Conservation (phyloP, 2,113 vertebrate species). For the Pycnonotus jocosus region DNA sequence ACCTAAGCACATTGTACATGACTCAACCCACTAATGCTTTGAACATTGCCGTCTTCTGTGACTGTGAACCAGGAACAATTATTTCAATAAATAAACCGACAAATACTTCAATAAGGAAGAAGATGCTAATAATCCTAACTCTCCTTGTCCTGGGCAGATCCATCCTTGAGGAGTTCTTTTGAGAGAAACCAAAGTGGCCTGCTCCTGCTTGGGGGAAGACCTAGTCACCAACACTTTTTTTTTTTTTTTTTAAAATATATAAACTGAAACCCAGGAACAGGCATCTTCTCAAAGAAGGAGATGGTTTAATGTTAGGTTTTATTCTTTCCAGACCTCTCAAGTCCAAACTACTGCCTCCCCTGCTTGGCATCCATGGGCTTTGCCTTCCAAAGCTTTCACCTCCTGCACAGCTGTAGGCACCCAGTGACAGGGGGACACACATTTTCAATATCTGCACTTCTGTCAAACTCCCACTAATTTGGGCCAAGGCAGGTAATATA, state of each 20-base stretch:
- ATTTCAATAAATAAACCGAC: neutral
- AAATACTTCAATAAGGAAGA: neutral
- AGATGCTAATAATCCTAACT: neutral
- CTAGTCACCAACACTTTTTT: neutral
- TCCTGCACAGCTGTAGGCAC: neutral
- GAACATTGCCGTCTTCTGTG: neutral
- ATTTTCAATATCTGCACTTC: neutral
- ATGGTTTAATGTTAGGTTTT: neutral
- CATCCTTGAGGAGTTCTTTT: neutral
- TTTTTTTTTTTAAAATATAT: neutral
- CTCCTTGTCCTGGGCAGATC: neutral
- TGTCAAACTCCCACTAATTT: neutral
- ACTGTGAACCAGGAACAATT: neutral
- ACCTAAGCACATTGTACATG: neutral
- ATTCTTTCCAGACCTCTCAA: neutral
- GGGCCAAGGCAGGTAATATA: neutral
- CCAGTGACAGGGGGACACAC: fast-evolving
- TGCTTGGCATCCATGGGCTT: fast-evolving
- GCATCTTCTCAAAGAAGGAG: neutral
- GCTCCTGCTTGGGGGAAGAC: neutral
- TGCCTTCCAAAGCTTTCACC: neutral
- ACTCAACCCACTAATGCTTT: neutral
- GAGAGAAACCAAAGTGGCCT: neutral
- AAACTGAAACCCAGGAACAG: neutral
- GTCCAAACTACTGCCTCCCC: neutral